Percentiles rank a stretch among this genome's conserved stretches.
Evolutionary conservation across 1,140 invertebrate genomes (phyloP).

Genomic region (Caenorhabditis briggsae): DNA sequence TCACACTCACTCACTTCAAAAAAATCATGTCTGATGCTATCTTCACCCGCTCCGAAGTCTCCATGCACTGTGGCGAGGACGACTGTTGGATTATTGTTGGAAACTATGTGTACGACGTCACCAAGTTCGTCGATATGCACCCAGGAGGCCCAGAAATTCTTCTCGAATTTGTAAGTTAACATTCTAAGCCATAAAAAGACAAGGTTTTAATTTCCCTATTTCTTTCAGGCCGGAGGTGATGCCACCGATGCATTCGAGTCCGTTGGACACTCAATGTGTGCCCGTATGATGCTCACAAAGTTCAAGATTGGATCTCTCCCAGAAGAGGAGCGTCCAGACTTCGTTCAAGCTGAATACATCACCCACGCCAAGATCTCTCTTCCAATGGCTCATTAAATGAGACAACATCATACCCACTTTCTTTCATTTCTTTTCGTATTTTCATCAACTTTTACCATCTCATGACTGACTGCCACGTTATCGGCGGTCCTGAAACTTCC

Average conservation of each 20-base stretch:
- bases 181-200: neutral
- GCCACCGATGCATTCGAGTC: constrained; percentile 65
- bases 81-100: constrained; percentile 64
- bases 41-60: constrained; percentile 63
- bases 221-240: constrained; percentile 62
- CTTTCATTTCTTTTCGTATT: neutral
- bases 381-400: constrained; percentile 51
- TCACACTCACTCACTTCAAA: neutral
- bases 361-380: constrained; percentile 60
- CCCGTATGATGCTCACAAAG: constrained; percentile 56
- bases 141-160: constrained; percentile 64
- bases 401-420: neutral
- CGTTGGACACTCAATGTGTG: constrained; percentile 63
- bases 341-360: constrained; percentile 48
- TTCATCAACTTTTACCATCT: constrained; percentile 45
- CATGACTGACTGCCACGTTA: constrained; percentile 52
- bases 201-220: constrained; percentile 26
- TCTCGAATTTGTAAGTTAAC: constrained; percentile 62
- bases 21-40: constrained; percentile 47
- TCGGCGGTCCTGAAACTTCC: constrained; percentile 53
- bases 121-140: constrained; percentile 59
- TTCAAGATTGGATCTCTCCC: constrained; percentile 58
- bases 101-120: constrained; percentile 65
- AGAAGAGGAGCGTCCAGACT: constrained; percentile 51
- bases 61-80: constrained; percentile 59